phyloP scores from a whole-genome alignment of 2,888 invertebrate species.

The Drosophila paramelanica region DNA sequence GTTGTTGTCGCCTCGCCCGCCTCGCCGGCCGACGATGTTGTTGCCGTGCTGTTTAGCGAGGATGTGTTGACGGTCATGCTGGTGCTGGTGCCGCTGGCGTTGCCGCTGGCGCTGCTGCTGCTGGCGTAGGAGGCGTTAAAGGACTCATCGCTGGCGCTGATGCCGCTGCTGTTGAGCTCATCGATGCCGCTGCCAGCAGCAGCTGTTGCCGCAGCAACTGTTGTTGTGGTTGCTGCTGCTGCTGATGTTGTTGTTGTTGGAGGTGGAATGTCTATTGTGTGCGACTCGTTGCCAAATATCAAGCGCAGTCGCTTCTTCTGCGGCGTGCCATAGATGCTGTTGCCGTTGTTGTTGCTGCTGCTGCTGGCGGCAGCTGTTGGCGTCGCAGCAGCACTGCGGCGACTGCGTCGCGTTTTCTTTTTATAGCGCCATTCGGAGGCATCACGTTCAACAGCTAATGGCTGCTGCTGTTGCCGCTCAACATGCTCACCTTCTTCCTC shows the following conservation, averaged over 20 bases:
- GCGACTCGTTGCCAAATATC: conserved; percentile 95
- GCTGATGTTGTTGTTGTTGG: conserved; percentile 35
- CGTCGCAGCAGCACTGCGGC: conserved; percentile 35
- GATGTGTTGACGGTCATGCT: conserved; percentile 54
- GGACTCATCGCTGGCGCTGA: conserved; percentile 65
- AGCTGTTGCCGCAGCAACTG: conserved; percentile 32
- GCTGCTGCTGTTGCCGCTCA: conserved; percentile 17
- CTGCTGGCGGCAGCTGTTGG: conserved; percentile 2
- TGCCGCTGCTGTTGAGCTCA: conserved; percentile 64
- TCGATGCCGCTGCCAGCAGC: conserved; percentile 50
- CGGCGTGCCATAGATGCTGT: conserved; percentile 86
- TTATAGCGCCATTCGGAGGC: conserved; percentile 29
- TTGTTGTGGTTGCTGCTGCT: conserved; percentile 3
- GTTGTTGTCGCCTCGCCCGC: conserved; percentile 12
- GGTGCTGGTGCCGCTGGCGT: conserved; percentile 25
- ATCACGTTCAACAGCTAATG: conserved; percentile 15
- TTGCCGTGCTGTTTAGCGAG: conserved; percentile 38
- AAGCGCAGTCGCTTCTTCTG: conserved; percentile 94
- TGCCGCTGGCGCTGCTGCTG: conserved; percentile 44
- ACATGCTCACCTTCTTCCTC: conserved; percentile 13
- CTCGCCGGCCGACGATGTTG: conserved; percentile 33
- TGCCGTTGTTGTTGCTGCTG: conserved; percentile 24
- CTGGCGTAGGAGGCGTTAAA: conserved; percentile 68
- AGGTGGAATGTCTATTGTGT: conserved; percentile 94
- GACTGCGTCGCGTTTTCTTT: conserved; percentile 53